These are phyloP conservation scores for Erythrolamprus reginae DNA, from an alignment of 2,113 vertebrate species.

Conservation along the genomic window DNA sequence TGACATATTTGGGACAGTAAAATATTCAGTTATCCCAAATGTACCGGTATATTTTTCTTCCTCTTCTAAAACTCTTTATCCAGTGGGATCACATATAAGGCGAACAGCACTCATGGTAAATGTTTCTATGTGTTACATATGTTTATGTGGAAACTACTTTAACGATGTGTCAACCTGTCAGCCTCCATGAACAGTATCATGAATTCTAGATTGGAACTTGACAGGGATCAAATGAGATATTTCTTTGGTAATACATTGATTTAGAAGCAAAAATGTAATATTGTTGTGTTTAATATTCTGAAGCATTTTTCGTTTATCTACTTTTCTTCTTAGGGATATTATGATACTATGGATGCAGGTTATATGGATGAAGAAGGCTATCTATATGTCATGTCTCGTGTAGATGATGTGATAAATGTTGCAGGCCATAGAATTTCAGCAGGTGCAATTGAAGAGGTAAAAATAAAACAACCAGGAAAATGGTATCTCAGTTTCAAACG, in stretches of 20 bases:
- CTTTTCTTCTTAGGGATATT: slow-evolving; percentile 79
- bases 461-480: neutral
- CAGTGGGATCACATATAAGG: neutral
- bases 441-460: slow-evolving; percentile 92
- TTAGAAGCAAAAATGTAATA: neutral
- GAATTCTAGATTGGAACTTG: neutral
- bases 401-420: slow-evolving; percentile 97
- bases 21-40: neutral
- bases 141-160: neutral
- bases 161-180: neutral
- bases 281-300: neutral
- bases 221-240: neutral
- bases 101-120: neutral
- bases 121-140: neutral
- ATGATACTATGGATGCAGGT: slow-evolving; percentile 97
- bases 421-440: slow-evolving; percentile 93
- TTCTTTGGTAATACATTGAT: neutral
- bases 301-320: slow-evolving; percentile 1
- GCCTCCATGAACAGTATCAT: neutral
- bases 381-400: slow-evolving; percentile 89
- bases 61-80: neutral
- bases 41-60: too few relatives aligned
- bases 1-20: neutral
- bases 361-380: slow-evolving; percentile 89
- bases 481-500: neutral